Evolutionary conservation across 2,113 vertebrate species (phyloP).

Genomic region (Callionymus lyra): DNA sequence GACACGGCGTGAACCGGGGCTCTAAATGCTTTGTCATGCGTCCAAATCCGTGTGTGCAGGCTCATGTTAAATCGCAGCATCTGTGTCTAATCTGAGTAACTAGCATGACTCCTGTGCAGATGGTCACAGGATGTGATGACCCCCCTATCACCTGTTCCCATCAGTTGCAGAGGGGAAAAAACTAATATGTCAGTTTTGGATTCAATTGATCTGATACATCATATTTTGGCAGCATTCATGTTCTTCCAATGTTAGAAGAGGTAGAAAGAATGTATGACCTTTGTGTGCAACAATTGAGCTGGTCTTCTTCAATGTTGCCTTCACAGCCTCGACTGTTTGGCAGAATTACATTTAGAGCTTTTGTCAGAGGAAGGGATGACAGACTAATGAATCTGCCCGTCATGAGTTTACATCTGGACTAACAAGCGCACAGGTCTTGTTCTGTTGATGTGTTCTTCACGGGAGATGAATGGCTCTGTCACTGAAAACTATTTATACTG

Average conservation of each 20-base stretch:
- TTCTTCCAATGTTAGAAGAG: no score
- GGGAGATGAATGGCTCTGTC: constrained; percentile 83
- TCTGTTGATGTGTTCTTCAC: constrained; percentile 76
- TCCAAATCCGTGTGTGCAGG: constrained; percentile 43
- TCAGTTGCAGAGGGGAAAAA: constrained; percentile 47
- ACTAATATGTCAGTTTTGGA: no score
- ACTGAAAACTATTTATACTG: constrained; percentile 81
- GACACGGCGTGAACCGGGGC: constrained; percentile 26
- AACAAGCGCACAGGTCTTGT: constrained; percentile 79
- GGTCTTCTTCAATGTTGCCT: constrained; percentile 28
- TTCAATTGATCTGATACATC: no score
- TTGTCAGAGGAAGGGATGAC: constrained; percentile 80
- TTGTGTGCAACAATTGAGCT: constrained; percentile 19
- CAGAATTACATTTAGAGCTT: constrained; percentile 86
- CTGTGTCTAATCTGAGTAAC: constrained; percentile 52
- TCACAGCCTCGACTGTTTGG: constrained; percentile 56
- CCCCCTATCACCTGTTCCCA: constrained; percentile 54
- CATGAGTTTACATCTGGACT: constrained; percentile 82
- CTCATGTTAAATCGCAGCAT: constrained; percentile 47
- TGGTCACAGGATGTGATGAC: constrained; percentile 49
- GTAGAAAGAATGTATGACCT: constrained; percentile 57
- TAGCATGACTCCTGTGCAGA: constrained; percentile 50
- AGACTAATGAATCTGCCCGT: constrained; percentile 84
- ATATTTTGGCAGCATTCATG: no score
- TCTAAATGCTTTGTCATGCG: constrained; percentile 36